Conservation (phyloP, 2,113 vertebrate species). For the Alexandromys fortis region DNA sequence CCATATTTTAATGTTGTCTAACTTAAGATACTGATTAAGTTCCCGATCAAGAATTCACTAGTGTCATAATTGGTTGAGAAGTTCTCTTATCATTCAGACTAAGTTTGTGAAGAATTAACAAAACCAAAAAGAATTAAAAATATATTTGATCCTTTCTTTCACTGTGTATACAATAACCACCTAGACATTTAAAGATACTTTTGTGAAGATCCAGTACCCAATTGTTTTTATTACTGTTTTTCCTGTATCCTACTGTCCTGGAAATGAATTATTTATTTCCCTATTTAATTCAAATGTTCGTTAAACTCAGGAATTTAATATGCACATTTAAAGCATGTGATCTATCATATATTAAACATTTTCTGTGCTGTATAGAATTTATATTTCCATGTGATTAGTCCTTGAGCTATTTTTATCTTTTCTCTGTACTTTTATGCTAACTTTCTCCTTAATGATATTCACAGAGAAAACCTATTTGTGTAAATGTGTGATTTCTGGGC, state of each 20-base stretch:
- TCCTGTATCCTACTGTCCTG: neutral
- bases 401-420: slow-evolving; percentile 15
- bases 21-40: slow-evolving; percentile 42
- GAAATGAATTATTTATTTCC: neutral
- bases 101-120: slow-evolving; percentile 51
- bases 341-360: neutral
- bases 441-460: neutral
- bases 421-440: neutral
- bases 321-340: neutral
- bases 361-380: slow-evolving; percentile 12
- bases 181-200: neutral
- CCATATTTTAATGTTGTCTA: slow-evolving; percentile 21
- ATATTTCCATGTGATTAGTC: neutral
- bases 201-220: neutral
- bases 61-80: slow-evolving; percentile 47
- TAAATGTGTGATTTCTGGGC: neutral
- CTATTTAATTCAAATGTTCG: slow-evolving; percentile 28
- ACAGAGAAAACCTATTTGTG: neutral
- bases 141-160: slow-evolving; percentile 10
- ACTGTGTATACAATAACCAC: neutral
- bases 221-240: neutral
- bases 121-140: slow-evolving; percentile 51
- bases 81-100: neutral
- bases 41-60: slow-evolving; percentile 51
- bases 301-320: neutral